Evolutionary conservation across 2,888 invertebrate species (phyloP), one percentile per base, ranked within the genome.

Genomic region (Euplexia lucipara): DNA sequence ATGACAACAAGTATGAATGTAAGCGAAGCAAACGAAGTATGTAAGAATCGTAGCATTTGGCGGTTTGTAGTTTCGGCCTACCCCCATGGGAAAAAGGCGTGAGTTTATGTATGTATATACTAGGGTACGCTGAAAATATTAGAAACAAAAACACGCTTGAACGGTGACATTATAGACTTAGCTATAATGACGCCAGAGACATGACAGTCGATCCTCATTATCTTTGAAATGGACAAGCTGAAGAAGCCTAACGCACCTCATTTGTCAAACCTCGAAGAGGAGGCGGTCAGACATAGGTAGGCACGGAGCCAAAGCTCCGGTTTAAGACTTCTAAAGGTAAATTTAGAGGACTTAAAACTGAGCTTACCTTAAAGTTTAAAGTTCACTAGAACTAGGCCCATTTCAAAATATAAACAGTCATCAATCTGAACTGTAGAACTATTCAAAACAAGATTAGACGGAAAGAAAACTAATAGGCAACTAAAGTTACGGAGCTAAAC

Each of bases 381-480:
- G 26, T 35, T 5, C 20, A 41, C 20, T 9, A 10, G 26, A 37
- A 16, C 41, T 47, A 10, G n/a, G 7, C 9, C 8, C 9, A 20
- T 20, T 42, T 37, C 26, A 30, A 70, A 54, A 56, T 32, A 22
- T 41, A 47, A 42, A 44, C 26, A 66, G 9, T 7, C 12, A 34
- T 34, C 7, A 37, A 51, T 60, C 45, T 41, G 22, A 48, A 57
- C 37, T 41, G 18, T 34, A 41, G 57, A 64, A 16, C 16, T 16
- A 41, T 32, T 57, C 6, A 48, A 65, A 70, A 70, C 49, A 56
- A 51, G 18, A 53, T 51, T 8, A 51, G n/a, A 18, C 8, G 18
- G 8, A 57, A 63, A 60, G 22, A 77, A 56, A 67, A 78, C 47
- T 65, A 57, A 71, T 72, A 59, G 59, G 44, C 48, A 42, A 53